These are phyloP conservation scores for Automeris io DNA, from an alignment of 2,888 invertebrate species.

Conservation along the genomic window DNA sequence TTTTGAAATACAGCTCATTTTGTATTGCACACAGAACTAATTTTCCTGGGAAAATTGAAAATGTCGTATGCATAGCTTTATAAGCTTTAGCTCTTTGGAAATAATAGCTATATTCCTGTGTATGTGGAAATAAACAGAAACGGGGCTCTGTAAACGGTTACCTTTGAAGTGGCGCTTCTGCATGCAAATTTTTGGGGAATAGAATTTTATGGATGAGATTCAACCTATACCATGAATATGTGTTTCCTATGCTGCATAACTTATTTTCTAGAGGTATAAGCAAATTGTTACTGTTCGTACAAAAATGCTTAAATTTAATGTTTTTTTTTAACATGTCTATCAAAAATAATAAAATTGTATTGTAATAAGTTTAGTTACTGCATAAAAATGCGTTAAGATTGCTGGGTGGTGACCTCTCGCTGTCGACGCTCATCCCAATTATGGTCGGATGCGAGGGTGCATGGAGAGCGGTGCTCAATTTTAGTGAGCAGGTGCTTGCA, in stretches of 20 bases:
- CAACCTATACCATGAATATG: too few relatives aligned
- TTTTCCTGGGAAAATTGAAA: slow-evolving; percentile 11
- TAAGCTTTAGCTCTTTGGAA: rapidly evolving
- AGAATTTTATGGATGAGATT: slow-evolving; percentile 28
- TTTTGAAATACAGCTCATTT: slow-evolving; percentile 4
- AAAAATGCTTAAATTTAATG: too few relatives aligned
- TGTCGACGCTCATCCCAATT: too few relatives aligned
- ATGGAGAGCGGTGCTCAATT: too few relatives aligned
- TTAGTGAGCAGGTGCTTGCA: too few relatives aligned
- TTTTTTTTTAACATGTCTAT: too few relatives aligned
- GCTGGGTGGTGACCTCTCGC: too few relatives aligned
- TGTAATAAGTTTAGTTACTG: too few relatives aligned
- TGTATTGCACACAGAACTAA: slow-evolving; percentile 3
- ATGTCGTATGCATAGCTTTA: slow-evolving; percentile 13
- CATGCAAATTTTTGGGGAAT: slow-evolving; percentile 63
- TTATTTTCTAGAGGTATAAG: not conserved
- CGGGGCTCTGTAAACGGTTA: slow-evolving; percentile 57
- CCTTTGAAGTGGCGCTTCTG: slow-evolving; percentile 76
- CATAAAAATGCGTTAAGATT: too few relatives aligned
- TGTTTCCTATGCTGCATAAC: not conserved
- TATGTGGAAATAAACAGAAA: slow-evolving; percentile 18
- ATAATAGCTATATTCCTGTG: slow-evolving; percentile 18
- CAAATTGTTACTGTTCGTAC: too few relatives aligned
- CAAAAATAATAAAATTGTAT: too few relatives aligned
- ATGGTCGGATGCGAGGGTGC: too few relatives aligned